Evolutionary conservation across 2,888 invertebrate genomes (phyloP).

Genomic region (Phasia obesa): DNA sequence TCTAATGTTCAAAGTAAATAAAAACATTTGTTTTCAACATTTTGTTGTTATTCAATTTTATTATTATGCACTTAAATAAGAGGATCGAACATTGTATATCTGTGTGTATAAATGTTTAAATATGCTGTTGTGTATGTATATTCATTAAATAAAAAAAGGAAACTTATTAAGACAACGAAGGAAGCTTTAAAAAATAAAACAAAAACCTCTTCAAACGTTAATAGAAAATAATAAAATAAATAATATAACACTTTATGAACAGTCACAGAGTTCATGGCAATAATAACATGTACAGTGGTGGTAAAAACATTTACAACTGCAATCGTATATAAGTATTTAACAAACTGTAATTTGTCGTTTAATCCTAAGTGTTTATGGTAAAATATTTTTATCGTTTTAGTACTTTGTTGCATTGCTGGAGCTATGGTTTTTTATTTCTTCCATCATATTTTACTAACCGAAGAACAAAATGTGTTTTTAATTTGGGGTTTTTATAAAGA

Average conservation of each 20-base stretch:
- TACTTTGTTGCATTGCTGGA: no score
- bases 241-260: neutral
- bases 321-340: neutral
- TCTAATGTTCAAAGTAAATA: slow-evolving; percentile 48
- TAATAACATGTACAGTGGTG: neutral
- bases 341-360: no score
- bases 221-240: slow-evolving; percentile 28
- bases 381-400: no score
- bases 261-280: slow-evolving; percentile 5
- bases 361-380: no score
- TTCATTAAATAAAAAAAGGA: slow-evolving; percentile 11
- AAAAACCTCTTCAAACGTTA: slow-evolving; percentile 30
- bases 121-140: neutral
- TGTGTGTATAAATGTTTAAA: slow-evolving; percentile 1
- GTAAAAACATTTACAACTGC: neutral
- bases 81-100: slow-evolving; percentile 4
- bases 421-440: no score
- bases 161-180: slow-evolving; percentile 45
- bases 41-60: slow-evolving; percentile 44
- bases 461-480: no score
- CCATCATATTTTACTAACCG: no score
- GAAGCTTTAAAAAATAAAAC: slow-evolving; percentile 2
- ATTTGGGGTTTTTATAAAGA: no score
- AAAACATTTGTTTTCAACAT: slow-evolving; percentile 15
- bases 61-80: slow-evolving; percentile 47